phyloP scores from a whole-genome alignment of 2,113 vertebrate genomes.

The Corythornis madagascariensis region DNA sequence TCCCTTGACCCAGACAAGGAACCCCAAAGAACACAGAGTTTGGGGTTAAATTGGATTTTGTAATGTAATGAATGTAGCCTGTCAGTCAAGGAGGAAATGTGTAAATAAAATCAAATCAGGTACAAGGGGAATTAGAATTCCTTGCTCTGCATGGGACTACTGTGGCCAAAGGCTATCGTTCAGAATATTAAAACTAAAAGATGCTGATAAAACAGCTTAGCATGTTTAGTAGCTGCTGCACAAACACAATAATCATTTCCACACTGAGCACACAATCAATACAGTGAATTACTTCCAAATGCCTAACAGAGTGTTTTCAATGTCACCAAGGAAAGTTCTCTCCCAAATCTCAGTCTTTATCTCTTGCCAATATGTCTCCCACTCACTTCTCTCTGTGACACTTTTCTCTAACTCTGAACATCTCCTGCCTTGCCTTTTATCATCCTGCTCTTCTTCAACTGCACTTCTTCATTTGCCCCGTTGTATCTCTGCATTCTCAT shows the following conservation, averaged over 20 bases:
- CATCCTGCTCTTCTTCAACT: neutral
- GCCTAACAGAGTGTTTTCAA: neutral
- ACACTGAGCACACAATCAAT: constrained; percentile 3
- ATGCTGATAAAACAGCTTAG: constrained; percentile 51
- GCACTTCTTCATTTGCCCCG: neutral
- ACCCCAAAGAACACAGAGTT: neutral
- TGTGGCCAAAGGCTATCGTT: neutral
- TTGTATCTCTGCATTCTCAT: neutral
- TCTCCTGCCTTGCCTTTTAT: neutral
- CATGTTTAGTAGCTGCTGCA: constrained; percentile 20
- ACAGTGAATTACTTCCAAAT: neutral
- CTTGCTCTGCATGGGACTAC: neutral
- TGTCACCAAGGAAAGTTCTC: constrained; percentile 21
- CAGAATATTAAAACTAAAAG: constrained; percentile 42
- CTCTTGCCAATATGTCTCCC: neutral
- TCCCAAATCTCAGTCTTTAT: neutral
- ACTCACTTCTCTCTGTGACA: fast-evolving
- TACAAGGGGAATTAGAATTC: neutral
- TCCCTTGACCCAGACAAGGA: neutral
- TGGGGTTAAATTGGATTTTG: neutral
- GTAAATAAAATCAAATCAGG: neutral
- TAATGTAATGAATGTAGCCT: neutral
- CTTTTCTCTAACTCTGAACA: neutral
- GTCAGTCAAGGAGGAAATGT: neutral
- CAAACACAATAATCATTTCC: constrained; percentile 47